Evolutionary conservation across 2,797 vertebrate species (phyloP).

Genomic region (Myotis myotis): DNA sequence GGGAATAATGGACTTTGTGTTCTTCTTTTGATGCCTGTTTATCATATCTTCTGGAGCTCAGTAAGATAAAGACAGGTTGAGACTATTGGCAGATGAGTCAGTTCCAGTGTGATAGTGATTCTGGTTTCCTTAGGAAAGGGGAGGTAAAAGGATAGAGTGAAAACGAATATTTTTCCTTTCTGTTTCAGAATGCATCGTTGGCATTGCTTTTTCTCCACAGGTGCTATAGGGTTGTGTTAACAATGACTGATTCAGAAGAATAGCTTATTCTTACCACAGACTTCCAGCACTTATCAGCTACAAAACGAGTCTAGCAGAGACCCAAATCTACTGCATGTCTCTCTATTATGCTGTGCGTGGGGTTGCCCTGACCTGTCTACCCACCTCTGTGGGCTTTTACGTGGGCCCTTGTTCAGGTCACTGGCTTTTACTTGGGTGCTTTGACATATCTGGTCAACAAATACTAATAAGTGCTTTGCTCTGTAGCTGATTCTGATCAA

Average conservation of each 20-base stretch:
- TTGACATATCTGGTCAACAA: not conserved
- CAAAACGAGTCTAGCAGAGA: not conserved
- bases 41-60: not conserved
- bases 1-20: slow-evolving; percentile 25
- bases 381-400: not conserved
- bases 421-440: not conserved
- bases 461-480: not conserved
- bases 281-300: not conserved
- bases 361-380: not conserved
- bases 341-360: not conserved
- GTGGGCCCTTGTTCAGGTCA: not conserved
- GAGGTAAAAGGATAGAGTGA: not conserved
- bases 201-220: not conserved
- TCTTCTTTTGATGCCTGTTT: slow-evolving; percentile 28
- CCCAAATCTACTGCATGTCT: not conserved
- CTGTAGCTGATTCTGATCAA: not conserved
- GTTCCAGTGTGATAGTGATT: slow-evolving; percentile 8
- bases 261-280: not conserved
- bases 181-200: not conserved
- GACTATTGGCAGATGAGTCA: slow-evolving; percentile 37
- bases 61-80: slow-evolving; percentile 37
- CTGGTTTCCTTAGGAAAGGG: slow-evolving; percentile 8
- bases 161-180: not conserved
- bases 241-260: not conserved
- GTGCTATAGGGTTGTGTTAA: not conserved